phyloP scores from a whole-genome alignment of 2,888 invertebrate genomes.

The Piscicola geometra region DNA sequence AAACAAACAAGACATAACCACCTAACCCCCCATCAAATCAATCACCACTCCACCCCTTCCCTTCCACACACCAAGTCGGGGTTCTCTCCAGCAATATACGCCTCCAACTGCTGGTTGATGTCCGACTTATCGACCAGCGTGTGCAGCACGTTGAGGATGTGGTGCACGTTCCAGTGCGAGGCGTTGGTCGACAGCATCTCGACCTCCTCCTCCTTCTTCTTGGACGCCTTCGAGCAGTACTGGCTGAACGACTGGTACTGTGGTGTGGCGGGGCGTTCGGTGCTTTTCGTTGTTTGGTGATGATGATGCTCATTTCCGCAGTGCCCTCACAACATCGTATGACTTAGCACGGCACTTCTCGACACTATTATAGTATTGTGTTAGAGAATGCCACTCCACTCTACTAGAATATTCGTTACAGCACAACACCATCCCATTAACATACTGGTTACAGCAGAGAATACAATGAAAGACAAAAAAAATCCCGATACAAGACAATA shows the following conservation, averaged over 20 bases:
- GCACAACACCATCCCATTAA: too few species aligned
- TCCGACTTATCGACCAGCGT: constrained; percentile 95
- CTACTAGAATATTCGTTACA: too few species aligned
- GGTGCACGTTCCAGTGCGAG: constrained; percentile 60
- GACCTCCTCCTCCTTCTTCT: constrained; percentile 59
- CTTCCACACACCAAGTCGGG: neutral
- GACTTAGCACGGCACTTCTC: too few species aligned
- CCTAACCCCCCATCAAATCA: too few species aligned
- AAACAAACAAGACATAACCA: too few species aligned
- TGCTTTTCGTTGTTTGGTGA: too few species aligned
- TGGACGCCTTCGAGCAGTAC: constrained; percentile 72
- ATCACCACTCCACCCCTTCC: too few species aligned
- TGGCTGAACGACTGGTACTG: constrained; percentile 62
- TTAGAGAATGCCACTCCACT: too few species aligned
- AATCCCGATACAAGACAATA: neutral
- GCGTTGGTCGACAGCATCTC: constrained; percentile 66
- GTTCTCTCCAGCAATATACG: constrained; percentile 60
- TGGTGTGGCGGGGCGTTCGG: neutral
- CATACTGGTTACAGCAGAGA: neutral
- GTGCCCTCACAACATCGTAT: too few species aligned
- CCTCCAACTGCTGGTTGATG: constrained; percentile 93
- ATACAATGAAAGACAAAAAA: neutral
- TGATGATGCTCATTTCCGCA: too few species aligned
- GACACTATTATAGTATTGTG: too few species aligned
- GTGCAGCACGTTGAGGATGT: constrained; percentile 89